Evolutionary conservation across 2,888 invertebrate species (phyloP).

Genomic region (Clunio marinus): DNA sequence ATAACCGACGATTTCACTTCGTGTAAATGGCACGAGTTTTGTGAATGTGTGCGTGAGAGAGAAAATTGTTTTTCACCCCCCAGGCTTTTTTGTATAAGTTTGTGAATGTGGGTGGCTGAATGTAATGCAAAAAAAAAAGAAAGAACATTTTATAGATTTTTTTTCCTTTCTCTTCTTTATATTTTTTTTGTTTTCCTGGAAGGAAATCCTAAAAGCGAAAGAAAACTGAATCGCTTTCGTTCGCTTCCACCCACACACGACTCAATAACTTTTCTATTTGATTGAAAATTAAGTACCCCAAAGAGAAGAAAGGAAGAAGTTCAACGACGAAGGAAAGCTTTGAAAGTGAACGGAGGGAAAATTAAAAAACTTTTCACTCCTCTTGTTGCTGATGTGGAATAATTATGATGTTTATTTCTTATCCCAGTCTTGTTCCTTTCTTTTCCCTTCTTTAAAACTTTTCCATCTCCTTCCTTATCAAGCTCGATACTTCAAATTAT

Average conservation of each 20-base stretch:
- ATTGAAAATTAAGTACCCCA: slow-evolving; percentile 36
- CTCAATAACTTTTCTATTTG: slow-evolving; percentile 24
- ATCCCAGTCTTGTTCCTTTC: not conserved
- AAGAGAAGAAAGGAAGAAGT: not conserved
- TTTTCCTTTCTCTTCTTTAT: not conserved
- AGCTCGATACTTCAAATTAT: not conserved
- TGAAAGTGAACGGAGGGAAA: not conserved
- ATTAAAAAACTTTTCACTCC: not conserved
- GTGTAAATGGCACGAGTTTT: no score
- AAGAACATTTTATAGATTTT: slow-evolving; percentile 6
- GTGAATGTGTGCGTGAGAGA: no score
- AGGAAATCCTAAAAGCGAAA: slow-evolving; percentile 14
- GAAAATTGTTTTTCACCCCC: no score
- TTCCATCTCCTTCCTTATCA: not conserved
- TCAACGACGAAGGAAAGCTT: not conserved
- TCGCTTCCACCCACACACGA: not conserved
- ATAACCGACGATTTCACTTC: no score
- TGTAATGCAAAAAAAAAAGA: slow-evolving; percentile 14
- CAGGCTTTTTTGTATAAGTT: not conserved
- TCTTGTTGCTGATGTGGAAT: slow-evolving; percentile 1
- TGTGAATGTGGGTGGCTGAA: not conserved
- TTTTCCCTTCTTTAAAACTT: not conserved
- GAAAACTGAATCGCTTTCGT: not conserved
- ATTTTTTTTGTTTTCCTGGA: not conserved
- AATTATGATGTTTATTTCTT: slow-evolving; percentile 2